Conservation (phyloP, 1,140 invertebrate species). For the Propsilocerus akamusi region DNA sequence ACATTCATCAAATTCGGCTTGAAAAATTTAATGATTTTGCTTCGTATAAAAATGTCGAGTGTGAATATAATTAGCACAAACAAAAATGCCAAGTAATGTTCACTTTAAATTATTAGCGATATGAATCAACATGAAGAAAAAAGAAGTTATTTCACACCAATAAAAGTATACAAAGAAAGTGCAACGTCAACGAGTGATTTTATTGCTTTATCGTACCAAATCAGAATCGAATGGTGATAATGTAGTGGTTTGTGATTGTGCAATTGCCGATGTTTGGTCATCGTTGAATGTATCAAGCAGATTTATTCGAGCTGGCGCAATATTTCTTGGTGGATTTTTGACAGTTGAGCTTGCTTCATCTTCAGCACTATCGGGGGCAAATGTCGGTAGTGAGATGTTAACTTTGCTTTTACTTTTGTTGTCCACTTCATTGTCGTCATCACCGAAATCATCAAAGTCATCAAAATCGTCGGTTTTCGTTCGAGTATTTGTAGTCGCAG, state of each 20-base stretch:
- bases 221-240: no score
- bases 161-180: no score
- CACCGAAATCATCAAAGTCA: slow-evolving; percentile 17
- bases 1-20: no score
- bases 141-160: no score
- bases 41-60: no score
- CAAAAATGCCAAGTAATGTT: no score
- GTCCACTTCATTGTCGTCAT: slow-evolving; percentile 14
- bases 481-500: neutral
- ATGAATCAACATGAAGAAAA: no score
- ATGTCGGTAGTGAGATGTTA: slow-evolving; percentile 22
- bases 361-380: slow-evolving; percentile 13
- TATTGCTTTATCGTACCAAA: no score
- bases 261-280: neutral
- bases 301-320: neutral
- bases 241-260: neutral
- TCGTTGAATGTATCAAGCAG: neutral
- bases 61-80: no score
- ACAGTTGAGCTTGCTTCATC: slow-evolving; percentile 33
- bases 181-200: no score
- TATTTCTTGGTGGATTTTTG: slow-evolving; percentile 12
- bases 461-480: slow-evolving; percentile 14
- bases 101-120: no score
- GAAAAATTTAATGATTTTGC: no score
- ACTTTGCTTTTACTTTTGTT: slow-evolving; percentile 10